These are phyloP conservation scores for Zaprionus obscuricornis DNA, from an alignment of 2,888 invertebrate genomes.

Conservation along the genomic window DNA sequence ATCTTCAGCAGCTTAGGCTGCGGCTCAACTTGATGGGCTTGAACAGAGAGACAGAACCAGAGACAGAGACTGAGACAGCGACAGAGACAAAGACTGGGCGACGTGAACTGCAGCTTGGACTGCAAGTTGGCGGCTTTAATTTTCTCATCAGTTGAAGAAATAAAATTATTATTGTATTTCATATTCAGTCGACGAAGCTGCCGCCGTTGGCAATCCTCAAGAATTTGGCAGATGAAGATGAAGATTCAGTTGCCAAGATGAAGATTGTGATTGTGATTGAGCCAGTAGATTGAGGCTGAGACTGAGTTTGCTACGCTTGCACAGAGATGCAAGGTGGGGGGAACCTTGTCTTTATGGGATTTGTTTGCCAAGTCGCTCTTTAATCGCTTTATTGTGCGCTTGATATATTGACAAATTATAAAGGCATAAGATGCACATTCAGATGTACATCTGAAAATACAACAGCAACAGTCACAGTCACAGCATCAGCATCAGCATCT, in stretches of 20 bases:
- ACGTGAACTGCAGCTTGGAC: constrained; percentile 16
- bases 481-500: constrained; percentile 3
- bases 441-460: neutral
- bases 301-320: no score
- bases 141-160: constrained; percentile 66
- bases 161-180: constrained; percentile 74
- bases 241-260: neutral
- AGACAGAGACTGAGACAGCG: no score
- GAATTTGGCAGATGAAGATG: constrained; percentile 23
- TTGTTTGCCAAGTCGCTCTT: constrained; percentile 25
- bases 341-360: constrained; percentile 26
- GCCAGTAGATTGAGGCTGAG: no score
- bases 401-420: constrained; percentile 76
- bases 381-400: constrained; percentile 74
- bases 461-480: no score
- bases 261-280: no score
- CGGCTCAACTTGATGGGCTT: no score
- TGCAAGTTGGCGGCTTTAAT: constrained; percentile 61
- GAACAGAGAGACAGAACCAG: no score
- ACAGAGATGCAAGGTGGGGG: constrained; percentile 8
- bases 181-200: constrained; percentile 36
- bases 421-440: constrained; percentile 38
- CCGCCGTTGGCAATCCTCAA: constrained; percentile 34
- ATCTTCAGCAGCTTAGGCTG: neutral
- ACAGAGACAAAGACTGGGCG: no score